phyloP scores from a whole-genome alignment of 2,888 invertebrate species.

The Laothoe populi region DNA sequence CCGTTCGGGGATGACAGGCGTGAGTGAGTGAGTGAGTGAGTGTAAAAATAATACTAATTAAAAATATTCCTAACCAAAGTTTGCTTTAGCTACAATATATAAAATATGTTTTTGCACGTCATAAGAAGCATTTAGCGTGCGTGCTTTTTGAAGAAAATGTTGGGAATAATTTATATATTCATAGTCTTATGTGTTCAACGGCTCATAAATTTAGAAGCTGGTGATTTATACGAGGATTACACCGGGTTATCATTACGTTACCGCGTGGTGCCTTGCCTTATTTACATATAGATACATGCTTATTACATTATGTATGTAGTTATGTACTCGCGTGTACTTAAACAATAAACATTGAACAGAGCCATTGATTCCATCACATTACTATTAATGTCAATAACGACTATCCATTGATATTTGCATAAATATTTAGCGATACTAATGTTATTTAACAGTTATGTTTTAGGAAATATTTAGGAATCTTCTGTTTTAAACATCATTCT shows the following conservation, averaged over 20 bases:
- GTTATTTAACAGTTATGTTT: neutral
- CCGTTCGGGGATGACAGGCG: too few species aligned
- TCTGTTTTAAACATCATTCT: neutral
- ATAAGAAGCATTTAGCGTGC: slow-evolving; percentile 11
- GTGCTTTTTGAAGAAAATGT: slow-evolving; percentile 55
- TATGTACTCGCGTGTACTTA: slow-evolving; percentile 23
- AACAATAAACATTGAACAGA: slow-evolving; percentile 21
- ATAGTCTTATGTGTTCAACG: slow-evolving; percentile 63
- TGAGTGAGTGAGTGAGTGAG: too few species aligned
- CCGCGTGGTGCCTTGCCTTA: slow-evolving; percentile 34
- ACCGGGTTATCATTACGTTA: slow-evolving; percentile 62
- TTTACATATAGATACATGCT: slow-evolving; percentile 21
- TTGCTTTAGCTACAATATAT: neutral
- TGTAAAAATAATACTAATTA: neutral
- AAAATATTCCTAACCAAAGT: neutral
- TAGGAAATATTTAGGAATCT: neutral
- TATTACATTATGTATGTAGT: slow-evolving; percentile 17
- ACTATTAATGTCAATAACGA: slow-evolving; percentile 1
- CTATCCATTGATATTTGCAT: slow-evolving; percentile 23
- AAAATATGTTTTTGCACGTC: neutral
- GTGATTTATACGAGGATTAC: slow-evolving; percentile 79
- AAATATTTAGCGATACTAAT: neutral
- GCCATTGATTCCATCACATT: slow-evolving; percentile 21
- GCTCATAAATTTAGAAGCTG: slow-evolving; percentile 73
- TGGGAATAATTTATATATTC: slow-evolving; percentile 70